These are phyloP conservation scores for Ophthalmolycus amberensis DNA, from an alignment of 2,113 vertebrate species.

Conservation along the genomic window DNA sequence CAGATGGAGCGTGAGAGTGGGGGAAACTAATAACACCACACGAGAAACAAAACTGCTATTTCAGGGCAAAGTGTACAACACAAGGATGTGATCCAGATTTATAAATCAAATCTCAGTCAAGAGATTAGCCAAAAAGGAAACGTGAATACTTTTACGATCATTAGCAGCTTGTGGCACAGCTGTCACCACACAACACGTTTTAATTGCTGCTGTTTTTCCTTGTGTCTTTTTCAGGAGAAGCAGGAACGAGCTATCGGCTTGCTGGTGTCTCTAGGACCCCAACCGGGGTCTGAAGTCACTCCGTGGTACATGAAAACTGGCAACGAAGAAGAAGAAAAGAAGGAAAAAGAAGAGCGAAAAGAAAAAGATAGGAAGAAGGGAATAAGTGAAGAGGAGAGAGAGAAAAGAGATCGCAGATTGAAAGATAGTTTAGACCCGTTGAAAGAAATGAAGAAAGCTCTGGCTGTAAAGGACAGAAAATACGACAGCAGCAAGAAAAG, in stretches of 20 bases:
- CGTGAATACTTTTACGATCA: not conserved
- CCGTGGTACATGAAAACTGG: constrained; percentile 89
- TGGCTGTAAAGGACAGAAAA: constrained; percentile 70
- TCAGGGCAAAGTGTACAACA: not conserved
- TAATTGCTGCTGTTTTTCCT: not conserved
- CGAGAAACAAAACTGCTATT: not conserved
- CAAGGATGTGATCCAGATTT: not conserved
- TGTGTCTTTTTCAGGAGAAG: constrained; percentile 80
- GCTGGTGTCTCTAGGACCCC: constrained; percentile 90
- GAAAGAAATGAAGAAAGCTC: constrained; percentile 80
- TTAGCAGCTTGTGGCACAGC: not conserved
- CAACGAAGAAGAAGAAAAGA: constrained; percentile 49
- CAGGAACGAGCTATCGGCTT: constrained; percentile 91
- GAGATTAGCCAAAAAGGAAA: not conserved
- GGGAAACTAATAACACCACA: not conserved
- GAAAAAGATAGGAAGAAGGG: constrained; percentile 67
- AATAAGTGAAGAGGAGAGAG: constrained; percentile 77
- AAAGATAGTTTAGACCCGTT: constrained; percentile 76
- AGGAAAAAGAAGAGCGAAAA: constrained; percentile 44
- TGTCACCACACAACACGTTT: not conserved
- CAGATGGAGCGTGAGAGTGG: not conserved
- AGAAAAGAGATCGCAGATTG: constrained; percentile 75
- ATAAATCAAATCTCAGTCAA: not conserved
- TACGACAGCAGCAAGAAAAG: constrained; percentile 72
- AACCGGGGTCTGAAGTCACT: constrained; percentile 86